Conservation (phyloP, 2,888 invertebrate species). For the Eubasilissa splendida region DNA sequence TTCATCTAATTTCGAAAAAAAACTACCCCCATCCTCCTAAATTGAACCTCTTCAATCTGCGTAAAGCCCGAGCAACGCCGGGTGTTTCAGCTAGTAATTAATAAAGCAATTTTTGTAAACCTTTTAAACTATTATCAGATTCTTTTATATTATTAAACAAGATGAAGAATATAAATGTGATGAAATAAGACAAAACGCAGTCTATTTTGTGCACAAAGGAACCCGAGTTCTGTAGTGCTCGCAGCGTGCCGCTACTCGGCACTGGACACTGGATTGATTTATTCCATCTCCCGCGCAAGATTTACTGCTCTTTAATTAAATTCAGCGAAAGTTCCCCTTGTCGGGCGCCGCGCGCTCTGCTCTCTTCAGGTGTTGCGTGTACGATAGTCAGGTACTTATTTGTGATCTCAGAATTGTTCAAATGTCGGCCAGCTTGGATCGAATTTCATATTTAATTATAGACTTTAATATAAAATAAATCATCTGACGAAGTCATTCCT, state of each 20-base stretch:
- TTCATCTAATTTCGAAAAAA: too few species aligned
- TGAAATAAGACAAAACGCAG: background rate
- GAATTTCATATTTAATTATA: constrained; percentile 9
- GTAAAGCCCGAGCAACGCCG: too few species aligned
- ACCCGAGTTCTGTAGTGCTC: constrained; percentile 12
- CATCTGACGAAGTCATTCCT: too few species aligned
- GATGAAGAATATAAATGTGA: background rate
- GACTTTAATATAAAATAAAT: too few species aligned
- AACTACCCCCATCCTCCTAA: too few species aligned
- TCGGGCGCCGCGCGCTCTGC: constrained; percentile 22
- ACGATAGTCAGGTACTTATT: background rate
- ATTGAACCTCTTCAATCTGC: too few species aligned
- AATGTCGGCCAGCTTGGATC: constrained; percentile 5
- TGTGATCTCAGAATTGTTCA: constrained; percentile 4
- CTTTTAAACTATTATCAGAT: too few species aligned
- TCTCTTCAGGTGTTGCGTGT: constrained; percentile 33
- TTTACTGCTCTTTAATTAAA: constrained; percentile 59
- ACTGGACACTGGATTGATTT: constrained; percentile 56
- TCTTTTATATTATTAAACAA: too few species aligned
- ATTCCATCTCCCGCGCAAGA: constrained; percentile 53
- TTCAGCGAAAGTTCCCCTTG: constrained; percentile 52
- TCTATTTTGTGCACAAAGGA: constrained; percentile 20
- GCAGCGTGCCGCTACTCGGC: background rate
- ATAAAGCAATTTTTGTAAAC: too few species aligned
- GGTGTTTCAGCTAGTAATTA: too few species aligned